Base-by-base conservation (phyloP, 2,888 invertebrate species). In the Xanthia togata region DNA sequence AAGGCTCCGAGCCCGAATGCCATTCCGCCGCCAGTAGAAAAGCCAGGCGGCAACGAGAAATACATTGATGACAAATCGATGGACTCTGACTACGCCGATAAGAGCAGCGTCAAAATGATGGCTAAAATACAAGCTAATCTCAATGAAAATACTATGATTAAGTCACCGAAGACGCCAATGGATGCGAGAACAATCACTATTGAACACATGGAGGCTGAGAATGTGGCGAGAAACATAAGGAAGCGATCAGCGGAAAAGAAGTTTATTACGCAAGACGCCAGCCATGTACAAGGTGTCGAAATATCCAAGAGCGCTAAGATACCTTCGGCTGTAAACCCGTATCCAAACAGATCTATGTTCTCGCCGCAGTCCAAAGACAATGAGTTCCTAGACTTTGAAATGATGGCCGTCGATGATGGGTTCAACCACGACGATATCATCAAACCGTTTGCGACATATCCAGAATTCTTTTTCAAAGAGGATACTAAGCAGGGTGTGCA, bases 401-500 rank as follows among this genome's bases (percentile, higher is more conserved):
- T 97, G 90, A 91, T 97, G 78, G 96, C 97, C 2, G 97, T 97
- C 64, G 97, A 97, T 86, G 97, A 98, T 82, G 97, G 97, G 62
- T 98, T 98, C 88, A 97, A 97, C 87, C 97, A 97, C 59, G 97
- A 97, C 78, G 98, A 98, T 88, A 96, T 97, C 60, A 96, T 97
- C 90, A 97, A 97, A 89, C 97, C 97, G 0, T 98, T 98, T 91
- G 97, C 97, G 11, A 97, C 97, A 77, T 97, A 97, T 84, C 97
- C 97, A 64, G 97, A 97, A 83, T 97, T 97, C 89, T 95, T 98
- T 83, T 97, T 98, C 90, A 98, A 98, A 90, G 98, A 98, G 90
- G 98, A 98, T 91, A 97, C 98, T 4, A 98, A 98, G 92, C 97
- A 96, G 88, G 98, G 98, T 87, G 98, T 98, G 0, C 97, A 98